Conservation (phyloP, 2,797 vertebrate species). For the Coccyzus lansbergi region DNA sequence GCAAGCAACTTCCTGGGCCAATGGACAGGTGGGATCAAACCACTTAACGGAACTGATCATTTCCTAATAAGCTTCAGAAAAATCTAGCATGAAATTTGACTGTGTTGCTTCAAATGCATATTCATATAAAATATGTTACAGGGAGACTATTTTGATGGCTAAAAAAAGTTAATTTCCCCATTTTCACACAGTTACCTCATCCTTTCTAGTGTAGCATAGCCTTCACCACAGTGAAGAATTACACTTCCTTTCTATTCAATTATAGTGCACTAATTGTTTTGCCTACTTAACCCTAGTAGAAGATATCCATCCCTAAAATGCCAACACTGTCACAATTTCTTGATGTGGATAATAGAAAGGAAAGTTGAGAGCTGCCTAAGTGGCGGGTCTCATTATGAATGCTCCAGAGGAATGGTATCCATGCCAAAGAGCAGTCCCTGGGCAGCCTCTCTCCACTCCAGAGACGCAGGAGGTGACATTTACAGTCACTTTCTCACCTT, state of each 20-base stretch:
- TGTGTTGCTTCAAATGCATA: not conserved
- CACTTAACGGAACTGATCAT: not conserved
- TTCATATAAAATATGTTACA: not conserved
- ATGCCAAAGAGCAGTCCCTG: not conserved
- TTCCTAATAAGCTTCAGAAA: not conserved
- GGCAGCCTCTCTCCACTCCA: not conserved
- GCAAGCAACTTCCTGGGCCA: not conserved
- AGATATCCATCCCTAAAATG: not conserved
- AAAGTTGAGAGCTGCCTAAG: not conserved
- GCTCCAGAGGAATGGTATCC: not conserved
- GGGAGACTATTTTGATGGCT: not conserved
- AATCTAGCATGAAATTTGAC: not conserved
- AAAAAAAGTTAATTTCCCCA: not conserved
- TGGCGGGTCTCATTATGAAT: not conserved
- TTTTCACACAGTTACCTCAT: not conserved
- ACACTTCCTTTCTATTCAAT: rapidly evolving
- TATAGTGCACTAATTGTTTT: not conserved
- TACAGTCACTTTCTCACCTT: no score
- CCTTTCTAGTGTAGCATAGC: not conserved
- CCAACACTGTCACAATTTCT: not conserved
- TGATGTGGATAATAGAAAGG: not conserved
- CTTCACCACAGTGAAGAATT: not conserved
- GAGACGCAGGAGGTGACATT: not conserved
- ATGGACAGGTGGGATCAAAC: not conserved
- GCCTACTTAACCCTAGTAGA: not conserved